Base-by-base conservation (phyloP, 2,797 vertebrate genomes). In the Novumbra hubbsi region DNA sequence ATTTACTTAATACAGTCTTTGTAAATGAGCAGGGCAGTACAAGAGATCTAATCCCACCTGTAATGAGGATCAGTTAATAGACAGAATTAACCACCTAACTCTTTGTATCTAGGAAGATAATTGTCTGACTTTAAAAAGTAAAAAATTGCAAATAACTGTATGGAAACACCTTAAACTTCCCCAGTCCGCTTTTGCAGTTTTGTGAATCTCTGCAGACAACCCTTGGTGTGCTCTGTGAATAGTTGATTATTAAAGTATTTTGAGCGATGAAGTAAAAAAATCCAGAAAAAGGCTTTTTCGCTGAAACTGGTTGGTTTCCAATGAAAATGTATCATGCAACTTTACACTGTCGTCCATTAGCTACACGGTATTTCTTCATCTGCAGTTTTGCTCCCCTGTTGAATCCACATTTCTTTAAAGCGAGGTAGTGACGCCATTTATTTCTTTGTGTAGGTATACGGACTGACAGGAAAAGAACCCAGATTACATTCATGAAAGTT, bases 401-500 rank as follows among this genome's bases (percentile, higher is more conserved):
- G 9, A 45, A 45, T 45, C 8, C 21, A 9, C 55, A 55, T n/a
- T n/a, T 21, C 24, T 60, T 24, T 60, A 27, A 60, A 27, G 55
- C 11, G 3, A 60, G 19, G 52, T 60, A 60, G 21, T 12, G 50
- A n/a, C 50, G 7, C 7, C 50, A 11, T 57, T 60, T 57, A 11
- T 57, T 14, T 21, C 4, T 24, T n/a, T 60, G 9, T 14, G 3
- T 60, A 27, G 1, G n/a, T 24, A 41, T 34, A 41, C 48, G 19
- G 21, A 19, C 48, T 19, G 12, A 19, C 48, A 50, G 63, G 27
- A 17, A 28, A 16, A 70, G 48, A 70, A 49, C 30, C 32, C 16
- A 79, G 49, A 67, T 52, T 60, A 72, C 72, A 63, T 72, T 65
- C 68, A 68, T 68, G 8, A 78, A 83, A 76, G 48, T 64, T 74